A percentile compares a stretch with the other conserved stretches of the same genome.
phyloP scores from a whole-genome alignment of 2,113 vertebrate species.

The Chloroceryle aenea region DNA sequence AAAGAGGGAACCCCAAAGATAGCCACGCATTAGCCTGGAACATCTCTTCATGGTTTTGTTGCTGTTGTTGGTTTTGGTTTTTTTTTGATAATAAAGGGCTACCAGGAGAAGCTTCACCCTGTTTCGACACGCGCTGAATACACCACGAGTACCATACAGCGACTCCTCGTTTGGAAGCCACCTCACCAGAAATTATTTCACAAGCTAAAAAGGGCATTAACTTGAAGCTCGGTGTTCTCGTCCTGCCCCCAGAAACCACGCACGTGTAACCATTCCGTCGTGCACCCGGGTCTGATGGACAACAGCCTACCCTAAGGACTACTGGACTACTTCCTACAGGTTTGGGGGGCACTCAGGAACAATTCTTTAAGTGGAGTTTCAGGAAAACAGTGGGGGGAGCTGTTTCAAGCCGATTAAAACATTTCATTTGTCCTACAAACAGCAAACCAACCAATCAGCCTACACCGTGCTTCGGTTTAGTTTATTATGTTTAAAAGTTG shows the following conservation, averaged over 20 bases:
- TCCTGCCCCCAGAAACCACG: not conserved
- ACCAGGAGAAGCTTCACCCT: conserved; percentile 19
- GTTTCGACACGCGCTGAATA: not conserved
- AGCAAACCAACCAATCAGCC: too few species aligned
- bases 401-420: not conserved
- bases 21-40: conserved; percentile 53
- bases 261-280: not conserved
- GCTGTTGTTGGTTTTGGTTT: conserved; percentile 5
- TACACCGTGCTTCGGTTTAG: not conserved
- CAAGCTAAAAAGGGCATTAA: not conserved
- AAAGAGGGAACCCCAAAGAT: conserved; percentile 76
- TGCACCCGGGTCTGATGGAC: not conserved
- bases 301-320: not conserved
- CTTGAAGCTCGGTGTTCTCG: not conserved
- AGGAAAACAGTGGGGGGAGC: not conserved
- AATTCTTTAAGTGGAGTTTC: not conserved
- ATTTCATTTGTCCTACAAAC: not conserved
- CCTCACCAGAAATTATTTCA: not conserved
- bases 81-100: conserved; percentile 67
- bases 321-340: not conserved
- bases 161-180: not conserved
- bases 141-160: not conserved
- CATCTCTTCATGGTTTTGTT: conserved; percentile 14
- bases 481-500: not conserved
- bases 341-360: not conserved